These are phyloP conservation scores for Valencia hispanica DNA, from an alignment of 2,797 vertebrate species.

Conservation along the genomic window DNA sequence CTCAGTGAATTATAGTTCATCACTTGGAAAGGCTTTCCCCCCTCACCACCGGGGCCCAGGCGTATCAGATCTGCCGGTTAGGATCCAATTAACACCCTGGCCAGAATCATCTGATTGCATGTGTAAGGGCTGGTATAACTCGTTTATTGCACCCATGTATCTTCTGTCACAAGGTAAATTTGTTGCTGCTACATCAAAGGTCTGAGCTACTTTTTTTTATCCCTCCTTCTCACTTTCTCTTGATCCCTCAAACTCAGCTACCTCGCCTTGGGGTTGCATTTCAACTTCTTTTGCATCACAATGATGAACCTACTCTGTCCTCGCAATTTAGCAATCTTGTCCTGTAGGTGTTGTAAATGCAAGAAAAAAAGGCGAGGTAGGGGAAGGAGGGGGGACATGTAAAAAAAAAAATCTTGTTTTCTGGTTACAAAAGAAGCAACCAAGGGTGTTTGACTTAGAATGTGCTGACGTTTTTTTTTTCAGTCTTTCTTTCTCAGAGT, in stretches of 20 bases:
- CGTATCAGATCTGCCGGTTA: conserved; percentile 99
- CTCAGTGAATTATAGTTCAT: conserved; percentile 99
- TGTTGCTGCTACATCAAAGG: conserved; percentile 97
- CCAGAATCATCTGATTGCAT: conserved; percentile 98
- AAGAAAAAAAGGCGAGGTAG: conserved; percentile 30
- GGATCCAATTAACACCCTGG: conserved; percentile 99
- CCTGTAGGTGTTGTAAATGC: conserved; percentile 85
- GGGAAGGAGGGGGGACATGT: conserved; percentile 2
- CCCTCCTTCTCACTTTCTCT: conserved; percentile 83
- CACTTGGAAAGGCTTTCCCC: conserved; percentile 94
- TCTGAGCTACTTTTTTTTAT: conserved; percentile 72
- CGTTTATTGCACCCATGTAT: conserved; percentile 98
- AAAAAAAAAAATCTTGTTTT: conserved; percentile 88
- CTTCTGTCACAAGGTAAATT: conserved; percentile 99
- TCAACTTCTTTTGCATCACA: conserved; percentile 89
- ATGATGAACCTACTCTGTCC: conserved; percentile 90
- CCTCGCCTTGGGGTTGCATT: conserved; percentile 91
- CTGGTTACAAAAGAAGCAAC: conserved; percentile 91
- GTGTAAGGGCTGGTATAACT: conserved; percentile 97
- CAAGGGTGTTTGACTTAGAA: conserved; percentile 84
- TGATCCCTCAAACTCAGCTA: conserved; percentile 75
- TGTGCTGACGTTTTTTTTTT: conserved; percentile 71
- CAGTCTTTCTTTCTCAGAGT: conserved; percentile 62
- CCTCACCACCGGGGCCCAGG: conserved; percentile 87
- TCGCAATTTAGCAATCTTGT: conserved; percentile 92